phyloP scores from a whole-genome alignment of 2,113 vertebrate species.

The Chiloscyllium plagiosum region DNA sequence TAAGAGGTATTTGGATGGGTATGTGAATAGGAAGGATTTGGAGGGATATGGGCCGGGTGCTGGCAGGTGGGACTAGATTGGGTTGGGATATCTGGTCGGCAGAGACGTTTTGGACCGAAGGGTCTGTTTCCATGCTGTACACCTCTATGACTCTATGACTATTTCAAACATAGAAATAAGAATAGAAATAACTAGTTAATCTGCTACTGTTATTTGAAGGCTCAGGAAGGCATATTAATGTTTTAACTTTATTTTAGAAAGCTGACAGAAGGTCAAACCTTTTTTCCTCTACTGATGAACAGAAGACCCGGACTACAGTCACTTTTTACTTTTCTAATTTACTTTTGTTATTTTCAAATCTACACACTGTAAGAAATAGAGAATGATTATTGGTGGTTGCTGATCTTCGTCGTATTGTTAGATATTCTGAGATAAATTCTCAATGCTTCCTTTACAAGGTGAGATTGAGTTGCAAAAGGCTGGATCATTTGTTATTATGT shows the following conservation, averaged over 20 bases:
- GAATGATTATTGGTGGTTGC: not conserved
- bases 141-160: too few relatives aligned
- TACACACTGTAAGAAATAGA: not conserved
- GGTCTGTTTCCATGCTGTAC: too few relatives aligned
- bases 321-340: not conserved
- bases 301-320: not conserved
- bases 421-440: not conserved
- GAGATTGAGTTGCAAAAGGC: not conserved
- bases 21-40: too few relatives aligned
- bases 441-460: not conserved
- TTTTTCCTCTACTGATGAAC: not conserved
- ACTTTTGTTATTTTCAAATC: not conserved
- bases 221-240: not conserved
- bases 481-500: too few relatives aligned
- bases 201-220: not conserved
- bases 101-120: too few relatives aligned
- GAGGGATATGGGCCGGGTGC: too few relatives aligned
- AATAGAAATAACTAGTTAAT: too few relatives aligned
- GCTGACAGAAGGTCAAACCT: not conserved
- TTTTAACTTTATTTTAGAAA: not conserved
- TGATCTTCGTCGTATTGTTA: not conserved
- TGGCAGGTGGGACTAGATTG: too few relatives aligned
- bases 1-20: too few relatives aligned
- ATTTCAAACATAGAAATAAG: too few relatives aligned
- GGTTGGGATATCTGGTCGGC: too few relatives aligned